phyloP scores from a whole-genome alignment of 2,888 invertebrate species.

The Cephus nigrinus region DNA sequence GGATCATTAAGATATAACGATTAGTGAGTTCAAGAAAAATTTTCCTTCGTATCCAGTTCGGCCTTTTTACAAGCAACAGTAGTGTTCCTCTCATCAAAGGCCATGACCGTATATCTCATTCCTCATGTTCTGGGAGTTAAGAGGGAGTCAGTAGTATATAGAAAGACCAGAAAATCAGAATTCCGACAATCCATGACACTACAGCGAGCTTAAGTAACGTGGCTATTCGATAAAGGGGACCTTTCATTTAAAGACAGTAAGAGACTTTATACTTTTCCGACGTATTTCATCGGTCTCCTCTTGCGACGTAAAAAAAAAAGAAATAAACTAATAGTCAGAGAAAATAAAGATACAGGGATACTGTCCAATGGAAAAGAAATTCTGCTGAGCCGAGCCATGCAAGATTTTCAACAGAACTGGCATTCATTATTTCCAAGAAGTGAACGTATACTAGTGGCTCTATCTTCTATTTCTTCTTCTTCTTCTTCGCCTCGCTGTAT shows the following conservation, averaged over 20 bases:
- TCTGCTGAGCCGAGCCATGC: slow-evolving; percentile 19
- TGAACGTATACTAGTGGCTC: slow-evolving; percentile 18
- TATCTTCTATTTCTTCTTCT: slow-evolving; percentile 11
- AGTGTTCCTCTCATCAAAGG: neutral
- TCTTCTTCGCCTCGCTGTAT: slow-evolving; percentile 29
- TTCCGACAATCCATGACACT: neutral
- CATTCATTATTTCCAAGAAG: slow-evolving; percentile 60
- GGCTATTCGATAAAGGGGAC: neutral
- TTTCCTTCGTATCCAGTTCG: no score
- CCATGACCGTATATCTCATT: neutral
- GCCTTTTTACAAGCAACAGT: neutral
- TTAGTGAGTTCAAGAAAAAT: no score
- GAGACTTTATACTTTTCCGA: neutral
- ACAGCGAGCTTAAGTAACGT: neutral
- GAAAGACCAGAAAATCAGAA: neutral
- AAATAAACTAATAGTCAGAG: slow-evolving; percentile 28
- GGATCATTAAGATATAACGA: no score
- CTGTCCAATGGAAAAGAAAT: neutral
- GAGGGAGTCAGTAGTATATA: neutral
- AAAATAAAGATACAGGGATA: neutral
- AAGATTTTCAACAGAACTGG: slow-evolving; percentile 55
- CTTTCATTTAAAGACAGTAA: slow-evolving; percentile 2
- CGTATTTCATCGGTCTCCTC: neutral
- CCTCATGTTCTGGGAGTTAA: neutral
- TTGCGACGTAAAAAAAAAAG: slow-evolving; percentile 14